Percentiles rank a stretch among this genome's conserved stretches.
Conservation (phyloP, 2,797 vertebrate genomes). For the Silurus aristotelis region DNA sequence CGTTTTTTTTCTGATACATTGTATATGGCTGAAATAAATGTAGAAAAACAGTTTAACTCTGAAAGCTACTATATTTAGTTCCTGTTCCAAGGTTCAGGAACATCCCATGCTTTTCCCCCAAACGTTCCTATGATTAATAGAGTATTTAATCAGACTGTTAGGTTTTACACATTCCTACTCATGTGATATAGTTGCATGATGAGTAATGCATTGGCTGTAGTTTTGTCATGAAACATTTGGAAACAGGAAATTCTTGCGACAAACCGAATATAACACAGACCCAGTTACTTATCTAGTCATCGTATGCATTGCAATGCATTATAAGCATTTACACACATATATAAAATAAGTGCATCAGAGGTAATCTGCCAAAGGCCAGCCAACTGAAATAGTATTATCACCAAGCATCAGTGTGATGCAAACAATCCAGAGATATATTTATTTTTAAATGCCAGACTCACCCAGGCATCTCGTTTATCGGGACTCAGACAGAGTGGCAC, state of each 20-base stretch:
- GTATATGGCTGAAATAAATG: not conserved
- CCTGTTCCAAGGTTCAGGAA: not conserved
- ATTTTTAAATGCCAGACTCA: not conserved
- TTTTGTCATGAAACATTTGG: not conserved
- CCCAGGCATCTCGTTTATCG: slow-evolving; percentile 6
- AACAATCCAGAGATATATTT: not conserved
- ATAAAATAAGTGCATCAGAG: not conserved
- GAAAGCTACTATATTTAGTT: not conserved
- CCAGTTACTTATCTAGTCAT: not conserved
- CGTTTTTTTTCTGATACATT: not conserved
- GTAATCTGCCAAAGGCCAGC: not conserved
- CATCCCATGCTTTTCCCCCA: not conserved
- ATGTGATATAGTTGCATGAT: not conserved
- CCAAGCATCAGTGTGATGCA: not conserved
- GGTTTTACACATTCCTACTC: not conserved
- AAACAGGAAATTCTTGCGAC: slow-evolving; percentile 10
- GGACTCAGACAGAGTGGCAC: not conserved
- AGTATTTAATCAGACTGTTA: not conserved
- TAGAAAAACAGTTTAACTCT: not conserved
- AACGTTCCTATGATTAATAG: not conserved
- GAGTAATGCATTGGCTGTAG: not conserved
- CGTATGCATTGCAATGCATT: not conserved
- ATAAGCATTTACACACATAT: no score
- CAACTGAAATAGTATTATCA: not conserved
- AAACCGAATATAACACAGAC: not conserved